phyloP scores from a whole-genome alignment of 1,140 invertebrate genomes.

The Cotesia vestalis region DNA sequence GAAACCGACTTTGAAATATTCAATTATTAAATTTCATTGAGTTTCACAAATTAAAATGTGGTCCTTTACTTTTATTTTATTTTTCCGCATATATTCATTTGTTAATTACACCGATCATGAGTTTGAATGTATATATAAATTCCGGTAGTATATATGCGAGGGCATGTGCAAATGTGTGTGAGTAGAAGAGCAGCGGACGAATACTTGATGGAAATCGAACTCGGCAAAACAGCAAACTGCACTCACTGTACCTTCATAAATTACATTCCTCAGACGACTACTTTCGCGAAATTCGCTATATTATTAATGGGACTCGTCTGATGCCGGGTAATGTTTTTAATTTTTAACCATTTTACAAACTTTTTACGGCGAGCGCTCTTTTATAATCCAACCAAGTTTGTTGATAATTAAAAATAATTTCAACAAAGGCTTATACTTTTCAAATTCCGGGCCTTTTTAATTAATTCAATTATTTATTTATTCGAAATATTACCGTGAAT shows the following conservation, averaged over 20 bases:
- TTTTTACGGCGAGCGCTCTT: slow-evolving; percentile 6
- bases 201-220: slow-evolving; percentile 57
- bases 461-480: no score
- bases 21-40: background rate
- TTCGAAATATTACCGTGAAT: no score
- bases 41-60: background rate
- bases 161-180: background rate
- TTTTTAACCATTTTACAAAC: no score
- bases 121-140: no score
- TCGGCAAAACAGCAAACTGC: slow-evolving; percentile 57
- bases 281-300: background rate
- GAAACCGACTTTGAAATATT: slow-evolving; percentile 7
- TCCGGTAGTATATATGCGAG: no score
- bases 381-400: background rate
- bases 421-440: no score
- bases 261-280: slow-evolving; percentile 41
- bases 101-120: no score
- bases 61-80: no score
- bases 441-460: no score
- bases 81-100: no score
- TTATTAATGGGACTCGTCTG: slow-evolving; percentile 40
- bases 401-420: background rate
- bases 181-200: slow-evolving; percentile 41
- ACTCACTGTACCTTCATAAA: slow-evolving; percentile 57
- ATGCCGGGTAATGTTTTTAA: background rate